Base-by-base conservation (phyloP, 2,888 invertebrate species). In the Hybos culiciformis region DNA sequence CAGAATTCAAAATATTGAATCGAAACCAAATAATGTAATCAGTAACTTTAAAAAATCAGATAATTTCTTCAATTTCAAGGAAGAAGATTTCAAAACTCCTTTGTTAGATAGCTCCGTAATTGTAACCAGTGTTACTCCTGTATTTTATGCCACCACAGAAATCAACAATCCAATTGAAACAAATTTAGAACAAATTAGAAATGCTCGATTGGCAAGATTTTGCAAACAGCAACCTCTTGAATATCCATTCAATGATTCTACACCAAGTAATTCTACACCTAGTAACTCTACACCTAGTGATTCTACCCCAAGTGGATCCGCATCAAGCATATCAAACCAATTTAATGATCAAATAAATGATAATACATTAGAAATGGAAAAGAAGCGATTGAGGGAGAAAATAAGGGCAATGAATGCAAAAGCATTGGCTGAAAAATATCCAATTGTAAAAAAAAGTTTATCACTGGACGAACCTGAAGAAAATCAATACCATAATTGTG, bases 191-290 rank as follows among this genome's bases (percentile, higher is more conserved):
- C 59, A 60, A 53, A 51, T 67, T 11, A 51, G 66, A 42, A 56
- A 58, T 50, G 65, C 63, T 23, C 53, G 67, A 38, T 42, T 67
- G 31, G 63, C 63, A 21, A 63, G 62, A 51, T 67, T 67, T 50
- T 51, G 50, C 1, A 11, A 15, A 18, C 23, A 17, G 11, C 15
- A 21, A 26, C 15, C 15, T 4, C 17, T 17, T 17, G 17, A 32
- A 8, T 17, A 3, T 4, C n/a, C 32, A 8, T 9, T 18, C 11
- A 14, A 6, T 24, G 34, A 33, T 23, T 9, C 11, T 11, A 9
- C 17, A 15, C 15, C 11, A 8, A 17, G 21, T 8, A 14, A 21
- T n/a, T n/a, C 34, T 12, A 15, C 2, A 3, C 20, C 19, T 18
- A 23, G n/a, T 12, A 41, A 19, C 32, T 38, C 12, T 38, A 21